Percentiles rank a stretch among this genome's conserved stretches.
These are phyloP conservation scores for Seriola quinqueradiata DNA, from an alignment of 2,113 vertebrate species.

Conservation along the genomic window DNA sequence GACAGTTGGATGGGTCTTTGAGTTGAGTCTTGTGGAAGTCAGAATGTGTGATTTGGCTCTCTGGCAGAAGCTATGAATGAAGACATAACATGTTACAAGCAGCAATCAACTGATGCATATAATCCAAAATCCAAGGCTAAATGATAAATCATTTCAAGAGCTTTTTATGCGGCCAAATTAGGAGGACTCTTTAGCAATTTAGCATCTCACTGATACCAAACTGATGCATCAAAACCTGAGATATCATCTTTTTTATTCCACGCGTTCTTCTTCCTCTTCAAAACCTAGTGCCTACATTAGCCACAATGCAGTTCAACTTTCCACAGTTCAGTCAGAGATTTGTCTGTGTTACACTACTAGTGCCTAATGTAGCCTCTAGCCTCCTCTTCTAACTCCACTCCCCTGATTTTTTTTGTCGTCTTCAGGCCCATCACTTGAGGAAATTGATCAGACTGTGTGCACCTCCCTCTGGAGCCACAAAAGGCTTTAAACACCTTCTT, in stretches of 20 bases:
- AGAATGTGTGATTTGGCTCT: conserved; percentile 7
- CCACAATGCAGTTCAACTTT: neutral
- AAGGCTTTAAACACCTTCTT: neutral
- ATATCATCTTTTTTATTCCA: neutral
- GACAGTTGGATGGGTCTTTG: conserved; percentile 1
- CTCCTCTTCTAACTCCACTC: too few species aligned
- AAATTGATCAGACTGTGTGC: too few species aligned
- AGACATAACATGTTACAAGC: neutral
- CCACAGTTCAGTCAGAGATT: neutral
- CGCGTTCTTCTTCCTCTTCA: neutral
- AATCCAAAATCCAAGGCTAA: neutral
- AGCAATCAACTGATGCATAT: neutral
- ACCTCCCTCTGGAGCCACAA: neutral
- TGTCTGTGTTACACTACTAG: neutral
- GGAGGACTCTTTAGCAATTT: neutral
- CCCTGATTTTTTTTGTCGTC: too few species aligned
- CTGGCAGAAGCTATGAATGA: conserved; percentile 4
- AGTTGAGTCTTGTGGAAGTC: conserved; percentile 6
- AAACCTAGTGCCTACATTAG: neutral
- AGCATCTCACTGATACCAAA: neutral
- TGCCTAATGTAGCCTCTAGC: neutral
- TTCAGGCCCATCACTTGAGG: too few species aligned
- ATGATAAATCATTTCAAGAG: neutral
- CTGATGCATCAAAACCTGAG: neutral
- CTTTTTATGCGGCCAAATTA: neutral